A percentile compares a stretch with the other conserved stretches of the same genome.
These are phyloP conservation scores for Macaria notata DNA, from an alignment of 2,888 invertebrate genomes.

Conservation along the genomic window DNA sequence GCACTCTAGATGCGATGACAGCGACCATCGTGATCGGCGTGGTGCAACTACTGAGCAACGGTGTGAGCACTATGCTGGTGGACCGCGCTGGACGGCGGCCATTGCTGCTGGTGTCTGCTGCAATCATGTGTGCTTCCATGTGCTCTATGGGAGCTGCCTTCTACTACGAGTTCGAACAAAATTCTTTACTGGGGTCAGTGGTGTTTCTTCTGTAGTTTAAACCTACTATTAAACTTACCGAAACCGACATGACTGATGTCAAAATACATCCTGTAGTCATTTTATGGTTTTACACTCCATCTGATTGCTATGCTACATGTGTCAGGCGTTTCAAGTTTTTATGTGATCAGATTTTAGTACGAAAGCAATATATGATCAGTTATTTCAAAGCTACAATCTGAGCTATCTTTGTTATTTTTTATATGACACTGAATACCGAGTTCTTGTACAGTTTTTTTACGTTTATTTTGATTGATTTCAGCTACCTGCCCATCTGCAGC, in stretches of 20 bases:
- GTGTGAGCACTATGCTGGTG: conserved; percentile 76
- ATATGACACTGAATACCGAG: too few relatives aligned
- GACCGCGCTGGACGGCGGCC: conserved; percentile 84
- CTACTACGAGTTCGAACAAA: conserved; percentile 67
- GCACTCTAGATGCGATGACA: conserved; percentile 74
- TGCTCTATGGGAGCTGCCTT: conserved; percentile 79
- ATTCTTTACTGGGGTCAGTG: conserved; percentile 66
- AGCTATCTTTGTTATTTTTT: too few relatives aligned
- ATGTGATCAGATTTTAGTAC: too few relatives aligned
- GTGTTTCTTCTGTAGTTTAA: too few relatives aligned
- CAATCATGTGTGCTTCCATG: conserved; percentile 78
- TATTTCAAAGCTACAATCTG: too few relatives aligned
- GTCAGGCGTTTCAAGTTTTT: background rate
- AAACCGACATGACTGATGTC: too few relatives aligned
- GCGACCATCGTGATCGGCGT: conserved; percentile 80
- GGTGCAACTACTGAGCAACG: conserved; percentile 80
- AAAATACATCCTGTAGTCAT: too few relatives aligned
- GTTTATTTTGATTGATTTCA: conserved; percentile 32
- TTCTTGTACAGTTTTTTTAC: too few relatives aligned
- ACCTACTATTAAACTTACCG: too few relatives aligned
- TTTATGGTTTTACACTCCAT: too few relatives aligned
- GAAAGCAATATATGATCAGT: too few relatives aligned
- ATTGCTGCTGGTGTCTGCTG: conserved; percentile 82
- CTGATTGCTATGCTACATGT: too few relatives aligned
- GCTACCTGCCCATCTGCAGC: conserved; percentile 80